Evolutionary conservation across 2,797 vertebrate genomes (phyloP).

Genomic region (Novumbra hubbsi): DNA sequence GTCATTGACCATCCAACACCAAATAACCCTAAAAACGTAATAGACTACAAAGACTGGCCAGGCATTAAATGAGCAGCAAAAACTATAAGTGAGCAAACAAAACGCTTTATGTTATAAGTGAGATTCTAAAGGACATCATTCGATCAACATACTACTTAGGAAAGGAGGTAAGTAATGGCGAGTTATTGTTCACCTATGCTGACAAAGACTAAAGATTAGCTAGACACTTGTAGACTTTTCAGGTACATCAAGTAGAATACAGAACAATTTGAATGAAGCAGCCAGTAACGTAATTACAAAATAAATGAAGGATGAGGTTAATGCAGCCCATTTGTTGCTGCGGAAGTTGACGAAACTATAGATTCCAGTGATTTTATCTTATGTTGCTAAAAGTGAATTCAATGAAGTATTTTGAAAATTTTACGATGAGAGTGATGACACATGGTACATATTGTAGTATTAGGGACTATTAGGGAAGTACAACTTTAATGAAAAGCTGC

Average conservation of each 20-base stretch:
- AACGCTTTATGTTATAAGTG: too few species aligned
- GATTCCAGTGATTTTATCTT: neutral
- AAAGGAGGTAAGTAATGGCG: neutral
- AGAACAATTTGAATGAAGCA: slow-evolving; percentile 8
- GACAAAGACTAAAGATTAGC: neutral
- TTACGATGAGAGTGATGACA: slow-evolving; percentile 21
- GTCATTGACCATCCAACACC: slow-evolving; percentile 16
- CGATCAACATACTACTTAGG: too few species aligned
- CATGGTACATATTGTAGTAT: too few species aligned
- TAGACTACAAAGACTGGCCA: slow-evolving; percentile 12
- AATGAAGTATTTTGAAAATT: slow-evolving; percentile 15
- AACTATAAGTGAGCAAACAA: slow-evolving; percentile 8
- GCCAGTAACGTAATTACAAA: slow-evolving; percentile 15
- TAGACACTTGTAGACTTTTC: neutral
- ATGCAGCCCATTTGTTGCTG: slow-evolving; percentile 24
- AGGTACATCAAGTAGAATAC: neutral
- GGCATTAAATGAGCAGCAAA: slow-evolving; percentile 13
- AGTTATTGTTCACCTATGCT: neutral
- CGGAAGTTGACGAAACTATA: slow-evolving; percentile 24
- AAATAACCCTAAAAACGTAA: slow-evolving; percentile 31
- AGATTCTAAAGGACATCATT: too few species aligned
- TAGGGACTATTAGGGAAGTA: slow-evolving; percentile 18
- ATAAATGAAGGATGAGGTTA: slow-evolving; percentile 16
- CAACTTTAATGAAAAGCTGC: slow-evolving; percentile 19
- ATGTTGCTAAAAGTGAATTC: neutral